phyloP scores from a whole-genome alignment of 2,888 invertebrate species.

The Caenorhabditis sulstoni region DNA sequence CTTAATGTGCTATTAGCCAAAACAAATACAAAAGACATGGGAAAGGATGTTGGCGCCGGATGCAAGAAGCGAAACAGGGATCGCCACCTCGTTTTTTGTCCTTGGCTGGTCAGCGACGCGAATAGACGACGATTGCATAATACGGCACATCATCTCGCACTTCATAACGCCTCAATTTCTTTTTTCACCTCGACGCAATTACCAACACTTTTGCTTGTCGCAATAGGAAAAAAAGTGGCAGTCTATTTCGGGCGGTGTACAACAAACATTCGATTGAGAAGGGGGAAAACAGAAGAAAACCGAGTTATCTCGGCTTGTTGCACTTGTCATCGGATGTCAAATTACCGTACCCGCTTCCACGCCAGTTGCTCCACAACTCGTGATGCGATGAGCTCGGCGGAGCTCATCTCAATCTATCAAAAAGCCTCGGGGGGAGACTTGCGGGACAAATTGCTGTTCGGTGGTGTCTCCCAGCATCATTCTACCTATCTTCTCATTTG shows the following conservation, averaged over 20 bases:
- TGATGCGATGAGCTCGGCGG: conserved; percentile 21
- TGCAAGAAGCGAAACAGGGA: conserved; percentile 10
- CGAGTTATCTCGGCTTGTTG: conserved; percentile 30
- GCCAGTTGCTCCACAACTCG: conserved; percentile 44
- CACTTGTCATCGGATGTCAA: conserved; percentile 44
- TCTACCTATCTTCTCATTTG: conserved; percentile 57
- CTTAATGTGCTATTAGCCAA: conserved; percentile 60
- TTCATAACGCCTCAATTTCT: conserved; percentile 46
- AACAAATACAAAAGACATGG: conserved; percentile 60
- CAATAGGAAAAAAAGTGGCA: conserved; percentile 12
- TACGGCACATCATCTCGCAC: conserved; percentile 59
- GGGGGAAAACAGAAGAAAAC: background rate
- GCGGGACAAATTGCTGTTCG: conserved; percentile 58
- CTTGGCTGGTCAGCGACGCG: conserved; percentile 66
- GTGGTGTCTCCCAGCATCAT: conserved; percentile 35
- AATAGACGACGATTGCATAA: conserved; percentile 61
- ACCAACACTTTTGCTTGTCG: conserved; percentile 14
- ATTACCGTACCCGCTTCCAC: conserved; percentile 55
- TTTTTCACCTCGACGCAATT: conserved; percentile 30
- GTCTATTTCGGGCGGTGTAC: conserved; percentile 17
- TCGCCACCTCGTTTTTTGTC: conserved; percentile 42
- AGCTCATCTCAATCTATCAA: conserved; percentile 47
- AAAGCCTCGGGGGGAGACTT: conserved; percentile 30
- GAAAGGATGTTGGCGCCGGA: conserved; percentile 20
- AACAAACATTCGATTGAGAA: conserved; percentile 2